A percentile compares a stretch with the other conserved stretches of the same genome.
Conservation (phyloP, 2,888 invertebrate species). For the Deilephila porcellus region DNA sequence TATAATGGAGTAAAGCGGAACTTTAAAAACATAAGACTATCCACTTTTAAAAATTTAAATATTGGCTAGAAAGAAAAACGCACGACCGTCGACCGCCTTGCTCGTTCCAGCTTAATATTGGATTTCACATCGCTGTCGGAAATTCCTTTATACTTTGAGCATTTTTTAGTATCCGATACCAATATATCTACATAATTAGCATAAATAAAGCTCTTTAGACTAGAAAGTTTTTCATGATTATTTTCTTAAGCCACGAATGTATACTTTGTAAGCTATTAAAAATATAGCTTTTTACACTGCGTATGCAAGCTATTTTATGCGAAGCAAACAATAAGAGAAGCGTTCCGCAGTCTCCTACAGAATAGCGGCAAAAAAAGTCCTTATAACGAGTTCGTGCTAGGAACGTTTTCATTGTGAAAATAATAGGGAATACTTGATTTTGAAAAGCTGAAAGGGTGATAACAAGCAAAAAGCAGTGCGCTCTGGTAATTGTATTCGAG, state of each 20-base stretch:
- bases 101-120: background rate
- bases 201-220: background rate
- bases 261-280: background rate
- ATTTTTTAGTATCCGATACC: background rate
- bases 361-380: slow-evolving; percentile 6
- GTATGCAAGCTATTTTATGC: too few species aligned
- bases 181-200: background rate
- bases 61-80: background rate
- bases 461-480: slow-evolving; percentile 18
- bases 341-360: background rate
- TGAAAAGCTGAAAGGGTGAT: slow-evolving; percentile 2
- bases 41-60: background rate
- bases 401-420: slow-evolving; percentile 8
- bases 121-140: background rate
- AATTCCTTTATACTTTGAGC: background rate
- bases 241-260: too few species aligned
- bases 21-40: background rate
- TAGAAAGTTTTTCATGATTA: too few species aligned
- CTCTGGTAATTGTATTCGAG: slow-evolving; percentile 16
- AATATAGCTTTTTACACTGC: background rate
- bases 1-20: background rate
- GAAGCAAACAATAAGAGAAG: background rate
- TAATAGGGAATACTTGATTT: slow-evolving; percentile 18
- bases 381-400: slow-evolving; percentile 4
- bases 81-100: background rate